phyloP scores from a whole-genome alignment of 1,140 invertebrate genomes.

The Drosophila lacteicornis region DNA sequence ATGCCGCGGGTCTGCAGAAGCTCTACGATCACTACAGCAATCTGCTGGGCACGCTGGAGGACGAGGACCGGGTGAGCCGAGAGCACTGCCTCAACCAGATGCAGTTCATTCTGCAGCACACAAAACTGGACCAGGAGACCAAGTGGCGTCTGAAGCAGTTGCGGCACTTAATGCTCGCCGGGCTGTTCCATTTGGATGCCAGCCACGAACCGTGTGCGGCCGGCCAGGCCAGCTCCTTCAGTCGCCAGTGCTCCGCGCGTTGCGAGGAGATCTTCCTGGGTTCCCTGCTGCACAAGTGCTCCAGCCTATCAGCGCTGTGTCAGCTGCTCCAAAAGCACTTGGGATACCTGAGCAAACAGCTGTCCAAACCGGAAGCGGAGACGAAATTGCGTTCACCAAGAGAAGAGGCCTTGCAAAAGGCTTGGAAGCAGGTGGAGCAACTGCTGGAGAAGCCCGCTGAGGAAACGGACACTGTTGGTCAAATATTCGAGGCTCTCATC shows the following conservation, averaged over 20 bases:
- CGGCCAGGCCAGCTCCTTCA: conserved; percentile 40
- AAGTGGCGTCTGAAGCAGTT: conserved; percentile 29
- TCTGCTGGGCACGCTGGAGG: conserved; percentile 3
- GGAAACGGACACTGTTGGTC: conserved; percentile 2
- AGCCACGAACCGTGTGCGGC: conserved; percentile 3
- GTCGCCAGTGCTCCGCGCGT: conserved; percentile 28
- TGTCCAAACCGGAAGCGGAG: not conserved
- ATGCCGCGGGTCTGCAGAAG: not conserved
- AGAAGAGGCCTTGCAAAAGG: not conserved
- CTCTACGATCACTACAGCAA: conserved; percentile 43
- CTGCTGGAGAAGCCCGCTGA: conserved; percentile 11
- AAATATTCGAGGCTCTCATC: conserved; percentile 51
- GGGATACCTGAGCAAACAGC: not conserved
- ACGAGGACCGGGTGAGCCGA: conserved; percentile 1
- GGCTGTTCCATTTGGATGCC: conserved; percentile 39
- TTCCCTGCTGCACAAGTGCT: conserved; percentile 35
- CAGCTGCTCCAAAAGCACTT: conserved; percentile 6
- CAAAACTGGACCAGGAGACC: conserved; percentile 12
- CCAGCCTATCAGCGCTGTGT: conserved; percentile 6
- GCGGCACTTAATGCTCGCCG: conserved; percentile 13
- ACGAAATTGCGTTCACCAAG: conserved; percentile 20
- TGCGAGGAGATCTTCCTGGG: conserved; percentile 55
- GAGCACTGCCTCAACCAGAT: conserved; percentile 50
- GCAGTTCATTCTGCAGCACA: conserved; percentile 37
- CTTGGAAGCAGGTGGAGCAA: conserved; percentile 44